Conservation (phyloP, 2,113 vertebrate genomes). For the Cranoglanis bouderius region DNA sequence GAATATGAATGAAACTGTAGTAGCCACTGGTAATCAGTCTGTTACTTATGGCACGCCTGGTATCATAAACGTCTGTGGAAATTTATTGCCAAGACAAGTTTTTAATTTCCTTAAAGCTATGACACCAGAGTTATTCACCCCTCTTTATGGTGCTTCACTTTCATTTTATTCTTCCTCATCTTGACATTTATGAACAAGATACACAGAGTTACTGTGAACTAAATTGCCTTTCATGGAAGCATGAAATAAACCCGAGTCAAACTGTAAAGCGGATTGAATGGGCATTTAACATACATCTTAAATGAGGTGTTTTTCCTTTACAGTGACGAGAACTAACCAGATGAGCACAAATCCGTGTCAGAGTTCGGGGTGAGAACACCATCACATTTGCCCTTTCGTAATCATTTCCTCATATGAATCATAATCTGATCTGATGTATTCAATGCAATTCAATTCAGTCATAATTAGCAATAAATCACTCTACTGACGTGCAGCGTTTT, state of each 20-base stretch:
- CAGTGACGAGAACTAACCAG: conserved; percentile 44
- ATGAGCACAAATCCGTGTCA: not conserved
- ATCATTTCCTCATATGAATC: not conserved
- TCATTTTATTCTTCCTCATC: not conserved
- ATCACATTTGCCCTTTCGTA: not conserved
- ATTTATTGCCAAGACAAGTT: not conserved
- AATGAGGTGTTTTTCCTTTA: conserved; percentile 7
- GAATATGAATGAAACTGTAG: not conserved
- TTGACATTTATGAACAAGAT: not conserved
- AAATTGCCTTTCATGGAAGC: not conserved
- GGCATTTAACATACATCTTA: not conserved
- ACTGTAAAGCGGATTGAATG: not conserved
- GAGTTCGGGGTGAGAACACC: not conserved
- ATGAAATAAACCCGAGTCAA: not conserved
- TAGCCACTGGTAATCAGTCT: not conserved
- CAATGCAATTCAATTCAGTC: not conserved
- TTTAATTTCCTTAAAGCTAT: not conserved
- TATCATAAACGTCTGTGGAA: not conserved
- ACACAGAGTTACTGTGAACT: not conserved
- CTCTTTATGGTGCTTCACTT: not conserved
- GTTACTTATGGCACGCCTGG: not conserved
- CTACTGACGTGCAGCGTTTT: not conserved
- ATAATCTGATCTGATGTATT: not conserved
- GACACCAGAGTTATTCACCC: not conserved
- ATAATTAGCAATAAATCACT: not conserved